Percentiles rank a stretch among this genome's conserved stretches.
These are phyloP conservation scores for Reinhardtius hippoglossoides DNA, from an alignment of 2,113 vertebrate species.

Conservation along the genomic window DNA sequence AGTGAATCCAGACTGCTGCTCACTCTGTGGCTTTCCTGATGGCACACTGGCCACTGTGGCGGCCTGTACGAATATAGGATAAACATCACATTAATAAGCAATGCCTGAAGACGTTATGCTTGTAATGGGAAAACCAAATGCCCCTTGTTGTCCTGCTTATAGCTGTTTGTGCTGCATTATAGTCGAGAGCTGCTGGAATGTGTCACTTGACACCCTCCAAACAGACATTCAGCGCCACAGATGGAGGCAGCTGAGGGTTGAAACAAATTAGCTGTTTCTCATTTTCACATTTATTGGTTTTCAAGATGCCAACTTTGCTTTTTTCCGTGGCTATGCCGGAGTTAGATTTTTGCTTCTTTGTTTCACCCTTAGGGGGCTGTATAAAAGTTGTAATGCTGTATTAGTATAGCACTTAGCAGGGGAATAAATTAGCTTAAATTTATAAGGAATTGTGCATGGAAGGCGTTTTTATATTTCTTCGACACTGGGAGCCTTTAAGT, in stretches of 20 bases:
- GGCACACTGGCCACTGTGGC: background rate
- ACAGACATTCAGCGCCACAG: background rate
- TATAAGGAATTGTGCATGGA: background rate
- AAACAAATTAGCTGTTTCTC: background rate
- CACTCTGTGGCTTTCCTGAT: background rate
- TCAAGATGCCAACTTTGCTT: background rate
- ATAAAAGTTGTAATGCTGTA: background rate
- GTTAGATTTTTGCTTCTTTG: background rate
- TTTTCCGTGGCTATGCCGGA: background rate
- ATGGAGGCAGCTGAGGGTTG: background rate
- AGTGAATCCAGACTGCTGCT: background rate
- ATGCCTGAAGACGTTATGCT: background rate
- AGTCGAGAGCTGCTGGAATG: background rate
- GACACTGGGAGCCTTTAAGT: background rate
- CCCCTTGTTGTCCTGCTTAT: background rate
- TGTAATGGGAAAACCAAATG: background rate
- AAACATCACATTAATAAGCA: background rate
- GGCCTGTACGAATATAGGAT: background rate
- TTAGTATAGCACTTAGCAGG: background rate
- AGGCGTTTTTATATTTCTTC: background rate
- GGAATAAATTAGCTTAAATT: background rate
- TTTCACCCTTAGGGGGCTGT: background rate
- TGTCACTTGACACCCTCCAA: background rate
- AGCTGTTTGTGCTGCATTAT: conserved; percentile 3
- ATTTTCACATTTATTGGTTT: conserved; percentile 15